Evolutionary conservation across 2,797 vertebrate genomes (phyloP), one percentile per base, ranked within the genome.

Genomic region (Aulostomus chinensis): DNA sequence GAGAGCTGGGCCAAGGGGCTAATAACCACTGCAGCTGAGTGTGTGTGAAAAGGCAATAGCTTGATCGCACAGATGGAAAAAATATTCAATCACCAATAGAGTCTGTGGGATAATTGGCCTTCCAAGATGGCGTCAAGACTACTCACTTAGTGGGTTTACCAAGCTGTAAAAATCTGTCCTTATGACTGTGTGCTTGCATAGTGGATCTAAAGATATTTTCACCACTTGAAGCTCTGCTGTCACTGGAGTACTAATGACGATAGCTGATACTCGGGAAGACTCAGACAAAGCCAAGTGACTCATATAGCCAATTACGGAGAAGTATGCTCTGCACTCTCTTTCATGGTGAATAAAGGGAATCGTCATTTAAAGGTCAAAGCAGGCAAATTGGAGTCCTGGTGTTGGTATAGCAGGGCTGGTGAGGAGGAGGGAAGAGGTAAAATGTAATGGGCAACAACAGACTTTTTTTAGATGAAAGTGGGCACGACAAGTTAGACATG

Each of bases 291-390:
- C 67, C 60, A 56, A 78, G 61, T 73, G 76, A 81, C 33, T 62
- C 70, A 71, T 77, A 81, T 54, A 61, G 72, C 75, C 80, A 86
- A 85, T 88, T 79, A 87, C 50, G 57, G 38, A 34, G 69, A 62
- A 72, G 72, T 52, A 62, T 46, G 45, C 52, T 30, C 48, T 9
- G 21, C 4, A 21, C 66, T 54, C 39, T 24, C 30, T 81, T 68
- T 81, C 59, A 76, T 72, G 54, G 35, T 21, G 53, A 54, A 45
- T 40, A 76, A 74, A 88, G 78, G 61, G 68, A 76, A 69, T 80
- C 73, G 64, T 78, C 25, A 74, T 60, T 78, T 52, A 83, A 77
- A 84, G 74, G 81, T 77, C 61, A 74, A 63, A 76, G 61, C 39
- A 63, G 39, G 55, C 24, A 75, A 74, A 69, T 40, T 58, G 49